These are phyloP conservation scores for Leptobrachium leishanense DNA, from an alignment of 2,113 vertebrate species.

Conservation along the genomic window DNA sequence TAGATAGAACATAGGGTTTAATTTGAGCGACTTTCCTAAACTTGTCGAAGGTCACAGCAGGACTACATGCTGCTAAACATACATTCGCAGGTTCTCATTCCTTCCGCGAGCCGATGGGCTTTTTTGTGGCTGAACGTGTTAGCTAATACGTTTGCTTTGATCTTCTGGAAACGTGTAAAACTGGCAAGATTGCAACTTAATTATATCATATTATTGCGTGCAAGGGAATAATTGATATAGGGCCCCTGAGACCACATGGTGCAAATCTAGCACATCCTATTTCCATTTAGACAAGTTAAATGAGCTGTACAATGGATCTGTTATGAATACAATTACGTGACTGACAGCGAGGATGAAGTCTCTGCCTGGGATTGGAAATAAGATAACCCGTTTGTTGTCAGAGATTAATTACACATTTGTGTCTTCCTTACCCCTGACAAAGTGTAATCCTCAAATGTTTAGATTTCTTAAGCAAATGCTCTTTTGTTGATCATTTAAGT, in stretches of 20 bases:
- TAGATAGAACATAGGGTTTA: too few relatives aligned
- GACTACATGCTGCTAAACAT: conserved; percentile 52
- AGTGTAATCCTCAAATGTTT: too few relatives aligned
- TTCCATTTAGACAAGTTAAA: conserved; percentile 74
- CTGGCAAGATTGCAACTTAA: conserved; percentile 68
- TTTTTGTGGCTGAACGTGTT: conserved; percentile 59
- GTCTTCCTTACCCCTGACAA: background rate
- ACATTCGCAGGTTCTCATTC: conserved; percentile 53
- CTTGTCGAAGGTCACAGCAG: conserved; percentile 41
- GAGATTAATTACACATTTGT: background rate
- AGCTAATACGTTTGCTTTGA: conserved; percentile 65
- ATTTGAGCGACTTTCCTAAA: too few relatives aligned
- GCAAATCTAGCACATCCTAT: conserved; percentile 69
- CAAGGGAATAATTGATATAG: conserved; percentile 75
- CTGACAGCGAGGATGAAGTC: conserved; percentile 64
- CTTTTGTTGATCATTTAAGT: too few relatives aligned
- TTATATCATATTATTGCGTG: conserved; percentile 68
- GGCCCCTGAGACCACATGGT: conserved; percentile 63
- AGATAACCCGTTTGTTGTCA: background rate
- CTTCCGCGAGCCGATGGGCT: conserved; percentile 56
- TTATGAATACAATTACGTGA: conserved; percentile 72
- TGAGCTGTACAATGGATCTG: conserved; percentile 69
- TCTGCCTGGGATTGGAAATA: conserved; percentile 40
- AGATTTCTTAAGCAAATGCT: too few relatives aligned
- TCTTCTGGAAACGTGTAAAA: conserved; percentile 66